Percentiles rank a stretch among this genome's conserved stretches.
Evolutionary conservation across 2,113 vertebrate species (phyloP).

Genomic region (Eulacestoma nigropectus): DNA sequence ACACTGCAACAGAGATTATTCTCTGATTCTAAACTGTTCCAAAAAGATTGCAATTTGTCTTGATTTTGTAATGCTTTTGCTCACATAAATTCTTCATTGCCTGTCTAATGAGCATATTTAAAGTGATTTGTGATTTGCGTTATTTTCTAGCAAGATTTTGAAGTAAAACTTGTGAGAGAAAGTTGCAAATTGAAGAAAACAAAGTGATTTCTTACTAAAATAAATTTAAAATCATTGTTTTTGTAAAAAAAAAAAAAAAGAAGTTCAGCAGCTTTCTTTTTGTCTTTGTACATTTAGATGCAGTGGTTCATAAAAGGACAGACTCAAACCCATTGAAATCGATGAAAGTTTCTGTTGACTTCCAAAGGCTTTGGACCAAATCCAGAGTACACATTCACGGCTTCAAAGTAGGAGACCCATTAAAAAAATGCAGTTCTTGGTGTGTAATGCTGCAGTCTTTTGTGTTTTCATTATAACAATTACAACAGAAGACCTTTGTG

Average conservation of each 20-base stretch:
- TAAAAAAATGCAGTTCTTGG: constrained; percentile 35
- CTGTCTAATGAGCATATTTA: background rate
- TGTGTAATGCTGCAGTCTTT: constrained; percentile 34
- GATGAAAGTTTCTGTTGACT: constrained; percentile 17
- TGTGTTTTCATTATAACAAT: constrained; percentile 60
- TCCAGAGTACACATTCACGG: constrained; percentile 30
- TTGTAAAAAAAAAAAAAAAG: background rate
- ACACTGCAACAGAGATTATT: background rate
- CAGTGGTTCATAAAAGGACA: background rate
- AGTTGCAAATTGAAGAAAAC: background rate
- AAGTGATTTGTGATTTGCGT: background rate
- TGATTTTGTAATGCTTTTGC: background rate
- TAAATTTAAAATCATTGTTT: background rate
- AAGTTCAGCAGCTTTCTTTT: background rate
- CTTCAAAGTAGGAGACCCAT: constrained; percentile 29
- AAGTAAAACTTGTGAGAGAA: background rate
- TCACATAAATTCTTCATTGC: background rate
- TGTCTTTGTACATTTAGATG: background rate
- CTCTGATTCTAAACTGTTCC: background rate
- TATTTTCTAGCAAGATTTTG: background rate
- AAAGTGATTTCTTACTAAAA: background rate
- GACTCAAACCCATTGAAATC: background rate
- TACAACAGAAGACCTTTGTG: constrained; percentile 50
- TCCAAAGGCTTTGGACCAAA: constrained; percentile 25
- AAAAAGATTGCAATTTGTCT: background rate